A percentile compares a stretch with the other conserved stretches of the same genome.
Conservation (phyloP, 2,888 invertebrate species). For the Melanophora roralis region DNA sequence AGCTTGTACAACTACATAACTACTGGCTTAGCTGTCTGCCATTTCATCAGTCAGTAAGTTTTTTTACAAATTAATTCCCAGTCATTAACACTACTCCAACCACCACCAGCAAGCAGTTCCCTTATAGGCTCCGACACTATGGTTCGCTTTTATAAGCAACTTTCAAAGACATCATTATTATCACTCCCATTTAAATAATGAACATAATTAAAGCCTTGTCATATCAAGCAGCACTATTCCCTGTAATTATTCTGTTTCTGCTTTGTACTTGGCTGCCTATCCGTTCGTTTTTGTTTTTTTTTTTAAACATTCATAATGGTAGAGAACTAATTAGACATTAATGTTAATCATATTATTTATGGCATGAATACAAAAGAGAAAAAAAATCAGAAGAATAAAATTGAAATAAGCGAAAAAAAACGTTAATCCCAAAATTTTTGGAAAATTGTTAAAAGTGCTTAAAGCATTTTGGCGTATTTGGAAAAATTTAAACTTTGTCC, state of each 20-base stretch:
- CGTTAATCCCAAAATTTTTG: too few species aligned
- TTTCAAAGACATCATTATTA: conserved; percentile 22
- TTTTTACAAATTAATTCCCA: conserved; percentile 5
- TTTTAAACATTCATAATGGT: conserved; percentile 33
- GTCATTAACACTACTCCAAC: conserved; percentile 12
- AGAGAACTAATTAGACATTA: conserved; percentile 39
- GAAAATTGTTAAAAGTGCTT: too few species aligned
- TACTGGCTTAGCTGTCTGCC: not conserved
- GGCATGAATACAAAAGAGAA: not conserved
- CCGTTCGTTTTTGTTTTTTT: not conserved
- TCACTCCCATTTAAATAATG: conserved; percentile 23
- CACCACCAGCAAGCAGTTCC: not conserved
- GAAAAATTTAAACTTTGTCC: too few species aligned
- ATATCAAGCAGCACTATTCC: conserved; percentile 32
- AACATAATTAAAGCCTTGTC: conserved; percentile 29
- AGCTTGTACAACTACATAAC: conserved; percentile 1
- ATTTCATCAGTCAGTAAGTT: not conserved
- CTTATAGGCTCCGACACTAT: not conserved
- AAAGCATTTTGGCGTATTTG: too few species aligned
- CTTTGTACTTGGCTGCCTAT: not conserved
- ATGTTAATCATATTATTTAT: conserved; percentile 37
- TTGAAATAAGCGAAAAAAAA: too few species aligned
- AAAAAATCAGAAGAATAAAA: too few species aligned
- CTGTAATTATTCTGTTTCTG: not conserved
- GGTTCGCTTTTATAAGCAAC: not conserved